Percentiles rank a stretch among this genome's conserved stretches.
Evolutionary conservation across 2,113 vertebrate genomes (phyloP).

Genomic region (Struthio camelus): DNA sequence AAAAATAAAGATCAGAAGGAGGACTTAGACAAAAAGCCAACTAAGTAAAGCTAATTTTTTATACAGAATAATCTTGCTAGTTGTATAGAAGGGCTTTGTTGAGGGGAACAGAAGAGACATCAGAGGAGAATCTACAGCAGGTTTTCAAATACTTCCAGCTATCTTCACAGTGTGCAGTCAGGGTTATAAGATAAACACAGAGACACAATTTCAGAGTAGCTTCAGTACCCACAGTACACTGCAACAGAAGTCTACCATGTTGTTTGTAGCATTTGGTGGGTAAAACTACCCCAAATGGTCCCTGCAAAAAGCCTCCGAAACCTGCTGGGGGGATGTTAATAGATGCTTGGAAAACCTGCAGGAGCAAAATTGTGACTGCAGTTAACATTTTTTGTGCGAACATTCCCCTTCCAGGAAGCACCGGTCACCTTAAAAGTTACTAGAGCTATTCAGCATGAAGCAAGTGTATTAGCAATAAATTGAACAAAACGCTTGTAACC

Average conservation of each 20-base stretch:
- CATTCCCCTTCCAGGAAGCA: background rate
- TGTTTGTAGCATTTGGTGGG: background rate
- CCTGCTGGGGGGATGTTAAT: accelerated
- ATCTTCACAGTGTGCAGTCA: background rate
- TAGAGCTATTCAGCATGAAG: background rate
- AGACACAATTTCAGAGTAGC: background rate
- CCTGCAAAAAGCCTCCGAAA: accelerated
- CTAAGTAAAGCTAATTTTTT: conserved; percentile 49
- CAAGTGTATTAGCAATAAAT: accelerated
- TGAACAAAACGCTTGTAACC: accelerated
- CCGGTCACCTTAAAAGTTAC: accelerated
- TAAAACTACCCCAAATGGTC: background rate
- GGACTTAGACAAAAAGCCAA: conserved; percentile 53
- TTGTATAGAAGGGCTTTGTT: background rate
- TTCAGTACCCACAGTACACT: accelerated
- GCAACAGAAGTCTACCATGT: background rate
- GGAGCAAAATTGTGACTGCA: accelerated
- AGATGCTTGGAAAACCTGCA: accelerated
- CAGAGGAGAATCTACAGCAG: background rate
- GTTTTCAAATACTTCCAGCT: background rate
- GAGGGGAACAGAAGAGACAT: background rate
- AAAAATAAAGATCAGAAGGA: conserved; percentile 53
- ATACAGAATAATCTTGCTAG: background rate
- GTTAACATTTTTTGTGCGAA: accelerated
- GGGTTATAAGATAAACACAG: accelerated